Base-by-base conservation (phyloP, 2,888 invertebrate genomes). In the Gnatocerus cornutus region DNA sequence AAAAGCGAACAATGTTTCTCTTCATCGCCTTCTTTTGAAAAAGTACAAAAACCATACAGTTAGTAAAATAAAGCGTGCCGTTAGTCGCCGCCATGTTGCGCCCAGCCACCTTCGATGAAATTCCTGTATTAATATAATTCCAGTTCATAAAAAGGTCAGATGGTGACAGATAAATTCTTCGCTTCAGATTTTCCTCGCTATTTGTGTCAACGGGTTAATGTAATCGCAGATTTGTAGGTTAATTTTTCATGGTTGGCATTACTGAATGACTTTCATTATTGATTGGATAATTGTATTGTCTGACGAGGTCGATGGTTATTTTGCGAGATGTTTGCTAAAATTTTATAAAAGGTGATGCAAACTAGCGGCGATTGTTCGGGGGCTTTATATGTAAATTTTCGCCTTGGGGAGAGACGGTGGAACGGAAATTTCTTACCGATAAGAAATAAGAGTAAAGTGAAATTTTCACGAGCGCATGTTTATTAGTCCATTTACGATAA, bases 131-230 rank as follows among this genome's bases (percentile, higher is more conserved):
- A 21, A 37, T 21, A 21, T 21, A 3, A 21, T 21, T 21, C 21
- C 21, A 21, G 21, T 21, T 21, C 21, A 33, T 33, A 33, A 33
- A 33, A 33, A 33, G 33, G 33, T 33, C 10, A 41, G n/a, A 41
- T 12, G 13, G 2, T 12, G 1, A 6, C 41, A n/a, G 3, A 41
- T 41, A 41, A 41, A 41, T 12, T 41, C 41, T 12, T n/a, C 13
- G 13, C 10, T 41, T 41, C 41, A 41, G 41, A 41, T 50, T 50
- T 50, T 29, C 48, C 16, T 29, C 29, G 29, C 16, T 50, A 50
- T 50, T 56, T 12, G 46, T 45, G 59, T 59, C 21, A 59, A 46
- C 37, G 21, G 59, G 59, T 59, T 59, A 59, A 53, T 37, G 53
- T 37, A n/a, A 53, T 37, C 21, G 10, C 41, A 13, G 13, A 21